Evolutionary conservation across 1,140 invertebrate species (phyloP).

Genomic region (Anthonomus grandis): DNA sequence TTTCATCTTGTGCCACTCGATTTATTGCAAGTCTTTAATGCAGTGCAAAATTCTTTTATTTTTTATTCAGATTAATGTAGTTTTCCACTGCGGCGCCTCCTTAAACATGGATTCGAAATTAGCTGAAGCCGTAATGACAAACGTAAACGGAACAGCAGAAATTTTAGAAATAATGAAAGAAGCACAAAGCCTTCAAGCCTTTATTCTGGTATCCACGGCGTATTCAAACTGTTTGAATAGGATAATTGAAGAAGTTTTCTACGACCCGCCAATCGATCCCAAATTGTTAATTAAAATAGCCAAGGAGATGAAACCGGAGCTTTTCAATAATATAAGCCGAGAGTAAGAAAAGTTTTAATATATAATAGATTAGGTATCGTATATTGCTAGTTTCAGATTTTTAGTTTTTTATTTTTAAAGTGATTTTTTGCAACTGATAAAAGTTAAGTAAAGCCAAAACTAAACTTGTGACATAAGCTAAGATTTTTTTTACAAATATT

Average conservation of each 20-base stretch:
- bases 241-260: slow-evolving; percentile 62
- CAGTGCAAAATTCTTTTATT: background rate
- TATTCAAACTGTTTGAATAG: slow-evolving; percentile 74
- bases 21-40: no score
- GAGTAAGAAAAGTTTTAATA: slow-evolving; percentile 16
- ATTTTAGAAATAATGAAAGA: slow-evolving; percentile 49
- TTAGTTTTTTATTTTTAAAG: no score
- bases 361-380: no score
- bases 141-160: slow-evolving; percentile 51
- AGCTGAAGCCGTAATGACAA: slow-evolving; percentile 53
- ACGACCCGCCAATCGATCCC: slow-evolving; percentile 40
- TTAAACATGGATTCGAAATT: slow-evolving; percentile 56
- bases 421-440: no score
- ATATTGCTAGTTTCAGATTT: no score
- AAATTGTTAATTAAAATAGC: slow-evolving; percentile 24
- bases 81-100: slow-evolving; percentile 80
- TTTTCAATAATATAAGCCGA: slow-evolving; percentile 20
- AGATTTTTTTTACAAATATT: no score
- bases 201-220: slow-evolving; percentile 79
- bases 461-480: no score
- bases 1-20: no score
- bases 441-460: no score
- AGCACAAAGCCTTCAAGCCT: slow-evolving; percentile 45
- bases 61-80: slow-evolving; percentile 47
- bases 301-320: slow-evolving; percentile 18